Evolutionary conservation across 2,888 invertebrate genomes (phyloP).

Genomic region (Volucella zonaria): DNA sequence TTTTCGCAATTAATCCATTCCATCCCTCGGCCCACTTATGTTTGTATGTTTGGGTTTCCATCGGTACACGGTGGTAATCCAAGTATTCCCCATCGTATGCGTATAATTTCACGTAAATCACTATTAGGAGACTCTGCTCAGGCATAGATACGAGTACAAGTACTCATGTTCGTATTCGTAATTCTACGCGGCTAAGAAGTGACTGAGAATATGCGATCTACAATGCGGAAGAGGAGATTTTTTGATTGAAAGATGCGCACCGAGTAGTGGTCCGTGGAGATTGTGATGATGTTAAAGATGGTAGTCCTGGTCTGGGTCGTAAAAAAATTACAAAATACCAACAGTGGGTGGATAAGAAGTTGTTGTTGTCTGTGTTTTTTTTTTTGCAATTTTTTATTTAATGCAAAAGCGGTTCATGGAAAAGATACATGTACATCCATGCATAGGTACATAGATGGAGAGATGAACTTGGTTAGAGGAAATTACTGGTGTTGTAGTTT

Average conservation of each 20-base stretch:
- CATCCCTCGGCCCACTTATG: slow-evolving; percentile 52
- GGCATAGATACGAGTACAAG: too few species aligned
- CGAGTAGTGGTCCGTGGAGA: slow-evolving; percentile 3
- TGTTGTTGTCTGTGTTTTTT: slow-evolving; percentile 31
- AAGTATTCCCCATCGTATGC: slow-evolving; percentile 49
- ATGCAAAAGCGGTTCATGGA: slow-evolving; percentile 16
- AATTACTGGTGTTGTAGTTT: background rate
- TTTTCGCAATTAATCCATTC: slow-evolving; percentile 71
- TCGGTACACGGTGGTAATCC: slow-evolving; percentile 16
- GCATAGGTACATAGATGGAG: background rate
- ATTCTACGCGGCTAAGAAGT: background rate
- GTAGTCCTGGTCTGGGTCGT: slow-evolving; percentile 17
- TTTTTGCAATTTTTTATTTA: slow-evolving; percentile 43
- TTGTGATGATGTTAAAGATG: slow-evolving; percentile 37
- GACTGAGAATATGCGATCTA: slow-evolving; percentile 35
- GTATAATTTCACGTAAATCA: slow-evolving; percentile 72
- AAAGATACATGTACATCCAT: background rate
- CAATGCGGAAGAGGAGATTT: slow-evolving; percentile 69
- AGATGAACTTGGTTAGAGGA: slow-evolving; percentile 12
- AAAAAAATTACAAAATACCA: slow-evolving; percentile 67
- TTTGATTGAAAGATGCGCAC: slow-evolving; percentile 72
- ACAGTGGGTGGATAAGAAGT: slow-evolving; percentile 70
- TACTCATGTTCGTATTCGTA: too few species aligned
- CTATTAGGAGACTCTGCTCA: slow-evolving; percentile 55
- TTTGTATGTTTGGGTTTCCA: slow-evolving; percentile 2